Base-by-base conservation (phyloP, 1,140 invertebrate genomes). In the Eueides isabella region DNA sequence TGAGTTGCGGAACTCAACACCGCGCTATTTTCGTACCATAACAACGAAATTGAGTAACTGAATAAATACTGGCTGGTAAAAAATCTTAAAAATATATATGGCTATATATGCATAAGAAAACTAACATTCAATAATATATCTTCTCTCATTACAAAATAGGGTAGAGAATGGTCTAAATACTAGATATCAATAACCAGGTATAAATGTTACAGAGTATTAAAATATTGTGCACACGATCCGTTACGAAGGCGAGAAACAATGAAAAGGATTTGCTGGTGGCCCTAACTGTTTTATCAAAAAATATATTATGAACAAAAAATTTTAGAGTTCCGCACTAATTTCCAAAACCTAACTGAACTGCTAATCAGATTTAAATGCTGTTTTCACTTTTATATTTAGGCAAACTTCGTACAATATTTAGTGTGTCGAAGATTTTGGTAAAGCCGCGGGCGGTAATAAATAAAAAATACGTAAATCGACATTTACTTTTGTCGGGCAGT, bases 201-300 rank as follows among this genome's bases (percentile, higher is more conserved):
- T 69, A 75, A 62, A 64, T 72, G 66, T 67, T 65, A 67, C 67
- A 79, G 76, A 64, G 77, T 80, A 81, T 80, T 75, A 79, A 76
- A 77, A 81, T 81, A 88, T 86, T 84, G 84, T 80, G 84, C 82
- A 80, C 81, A 82, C 86, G 83, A 85, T 71, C 74, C 72, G 79
- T 76, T 79, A 79, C 71, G 87, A 86, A 88, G 84, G 84, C 72
- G 67, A 73, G 72, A 80, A 78, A 80, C 80, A 82, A 80, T 76
- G 55, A 76, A 77, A 77, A 80, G 67, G 70, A 81, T 79, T 78
- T 78, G 80, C 76, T 76, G 80, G 78, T 80, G 79, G 79, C 72
- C 76, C 55, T 82, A 82, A 82, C 80, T 82, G 80, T 82, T 82
- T 76, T 62, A 76, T 74, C 76, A 71, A 55, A 55, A 38, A 55